phyloP scores from a whole-genome alignment of 1,140 invertebrate species.

The Cataglyphis hispanica region DNA sequence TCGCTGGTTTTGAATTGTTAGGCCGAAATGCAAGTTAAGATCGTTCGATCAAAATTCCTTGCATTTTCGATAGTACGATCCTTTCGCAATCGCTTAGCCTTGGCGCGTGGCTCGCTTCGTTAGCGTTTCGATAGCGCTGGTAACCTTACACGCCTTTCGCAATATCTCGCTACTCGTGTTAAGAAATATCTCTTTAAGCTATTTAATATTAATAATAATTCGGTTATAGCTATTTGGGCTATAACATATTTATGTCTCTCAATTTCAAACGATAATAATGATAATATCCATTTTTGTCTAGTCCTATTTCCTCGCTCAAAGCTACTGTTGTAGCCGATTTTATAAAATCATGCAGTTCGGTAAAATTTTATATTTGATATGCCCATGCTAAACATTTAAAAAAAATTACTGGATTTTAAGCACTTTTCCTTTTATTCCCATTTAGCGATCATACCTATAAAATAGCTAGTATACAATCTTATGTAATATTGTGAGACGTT shows the following conservation, averaged over 20 bases:
- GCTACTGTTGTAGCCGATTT: constrained; percentile 4
- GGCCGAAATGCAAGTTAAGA: no score
- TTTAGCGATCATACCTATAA: neutral
- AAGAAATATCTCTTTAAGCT: no score
- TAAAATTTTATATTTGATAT: neutral
- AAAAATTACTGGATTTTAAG: neutral
- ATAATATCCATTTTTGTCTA: neutral
- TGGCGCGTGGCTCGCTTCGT: no score
- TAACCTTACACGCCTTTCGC: no score
- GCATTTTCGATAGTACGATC: no score
- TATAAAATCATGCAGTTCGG: neutral
- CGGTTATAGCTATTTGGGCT: no score
- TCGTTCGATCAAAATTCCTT: no score
- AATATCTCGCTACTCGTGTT: no score
- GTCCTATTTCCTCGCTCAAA: neutral
- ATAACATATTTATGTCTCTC: neutral
- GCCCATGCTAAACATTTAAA: neutral
- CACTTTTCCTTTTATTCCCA: neutral
- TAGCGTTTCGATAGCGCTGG: no score
- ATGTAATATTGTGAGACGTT: neutral
- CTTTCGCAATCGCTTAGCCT: no score
- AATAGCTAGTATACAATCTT: neutral
- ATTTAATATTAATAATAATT: no score
- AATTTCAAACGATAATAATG: neutral
- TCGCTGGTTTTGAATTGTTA: no score